These are phyloP conservation scores for Scaptomyza cyrtandrae DNA, from an alignment of 2,888 invertebrate genomes.

Conservation along the genomic window DNA sequence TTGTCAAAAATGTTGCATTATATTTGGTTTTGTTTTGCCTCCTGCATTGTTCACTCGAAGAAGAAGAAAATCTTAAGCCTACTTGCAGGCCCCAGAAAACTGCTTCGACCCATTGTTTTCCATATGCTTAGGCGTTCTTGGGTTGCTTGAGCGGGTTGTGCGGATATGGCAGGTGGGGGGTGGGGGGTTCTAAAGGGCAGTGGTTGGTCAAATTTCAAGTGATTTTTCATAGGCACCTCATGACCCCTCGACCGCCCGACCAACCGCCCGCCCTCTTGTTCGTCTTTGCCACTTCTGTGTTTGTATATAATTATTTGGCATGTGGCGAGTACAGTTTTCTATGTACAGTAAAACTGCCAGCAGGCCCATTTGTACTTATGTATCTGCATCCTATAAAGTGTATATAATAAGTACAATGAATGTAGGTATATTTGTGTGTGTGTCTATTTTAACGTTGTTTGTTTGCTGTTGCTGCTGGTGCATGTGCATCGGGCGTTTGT, in stretches of 20 bases:
- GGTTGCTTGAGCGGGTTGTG: conserved; percentile 1
- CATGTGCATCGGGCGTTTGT: conserved; percentile 21
- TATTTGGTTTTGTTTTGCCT: conserved; percentile 70
- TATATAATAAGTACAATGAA: conserved; percentile 37
- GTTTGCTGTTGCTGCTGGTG: conserved; percentile 21
- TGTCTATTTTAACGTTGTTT: conserved; percentile 32
- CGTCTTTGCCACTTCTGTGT: conserved; percentile 24
- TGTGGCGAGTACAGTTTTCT: conserved; percentile 68
- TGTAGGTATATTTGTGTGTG: not conserved
- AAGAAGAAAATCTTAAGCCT: conserved; percentile 76
- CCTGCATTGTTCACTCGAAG: conserved; percentile 62
- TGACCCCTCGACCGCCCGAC: conserved; percentile 16
- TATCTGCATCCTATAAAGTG: conserved; percentile 31
- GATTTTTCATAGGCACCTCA: conserved; percentile 63
- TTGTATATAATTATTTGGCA: conserved; percentile 72
- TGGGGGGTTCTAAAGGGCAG: conserved; percentile 8
- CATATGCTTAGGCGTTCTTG: conserved; percentile 43
- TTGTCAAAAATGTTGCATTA: conserved; percentile 77
- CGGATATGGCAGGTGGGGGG: not conserved
- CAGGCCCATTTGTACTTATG: conserved; percentile 41
- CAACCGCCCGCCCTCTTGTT: not conserved
- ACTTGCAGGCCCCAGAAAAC: conserved; percentile 34
- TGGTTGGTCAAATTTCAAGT: conserved; percentile 58
- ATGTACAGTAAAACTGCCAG: conserved; percentile 62
- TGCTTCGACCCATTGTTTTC: conserved; percentile 46